Conservation (phyloP, 2,797 vertebrate species). For the Manis javanica region DNA sequence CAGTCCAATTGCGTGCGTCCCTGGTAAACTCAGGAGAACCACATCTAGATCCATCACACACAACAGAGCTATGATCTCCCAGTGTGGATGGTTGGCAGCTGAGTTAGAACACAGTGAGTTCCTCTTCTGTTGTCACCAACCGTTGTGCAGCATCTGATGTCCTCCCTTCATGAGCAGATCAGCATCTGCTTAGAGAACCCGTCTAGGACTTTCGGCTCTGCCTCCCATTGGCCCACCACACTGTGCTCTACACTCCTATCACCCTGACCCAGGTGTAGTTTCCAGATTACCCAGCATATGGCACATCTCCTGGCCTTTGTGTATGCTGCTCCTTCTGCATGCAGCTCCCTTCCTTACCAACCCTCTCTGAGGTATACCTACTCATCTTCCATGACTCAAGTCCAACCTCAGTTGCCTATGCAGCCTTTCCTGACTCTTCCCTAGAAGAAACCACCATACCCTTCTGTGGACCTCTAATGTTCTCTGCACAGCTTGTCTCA, state of each 20-base stretch:
- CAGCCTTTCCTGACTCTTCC: neutral
- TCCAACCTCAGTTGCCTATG: neutral
- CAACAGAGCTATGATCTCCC: neutral
- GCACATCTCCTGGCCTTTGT: accelerated
- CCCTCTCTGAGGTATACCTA: neutral
- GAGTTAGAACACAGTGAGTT: neutral
- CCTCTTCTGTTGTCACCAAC: neutral
- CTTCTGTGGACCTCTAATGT: neutral
- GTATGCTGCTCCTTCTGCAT: neutral
- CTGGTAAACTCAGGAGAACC: neutral
- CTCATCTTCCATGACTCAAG: neutral
- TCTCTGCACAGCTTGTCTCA: neutral
- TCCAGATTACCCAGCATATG: neutral
- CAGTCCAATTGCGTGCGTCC: neutral
- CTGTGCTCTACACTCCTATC: neutral
- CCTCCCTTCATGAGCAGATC: neutral
- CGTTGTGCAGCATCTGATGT: neutral
- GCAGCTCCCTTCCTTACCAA: neutral
- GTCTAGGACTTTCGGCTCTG: neutral
- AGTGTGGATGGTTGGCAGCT: neutral
- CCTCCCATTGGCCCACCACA: neutral
- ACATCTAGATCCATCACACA: neutral
- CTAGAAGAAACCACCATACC: neutral
- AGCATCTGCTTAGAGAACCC: neutral
- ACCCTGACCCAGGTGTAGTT: neutral